Conservation (phyloP, 2,113 vertebrate species). For the Chelonoidis abingdonii region DNA sequence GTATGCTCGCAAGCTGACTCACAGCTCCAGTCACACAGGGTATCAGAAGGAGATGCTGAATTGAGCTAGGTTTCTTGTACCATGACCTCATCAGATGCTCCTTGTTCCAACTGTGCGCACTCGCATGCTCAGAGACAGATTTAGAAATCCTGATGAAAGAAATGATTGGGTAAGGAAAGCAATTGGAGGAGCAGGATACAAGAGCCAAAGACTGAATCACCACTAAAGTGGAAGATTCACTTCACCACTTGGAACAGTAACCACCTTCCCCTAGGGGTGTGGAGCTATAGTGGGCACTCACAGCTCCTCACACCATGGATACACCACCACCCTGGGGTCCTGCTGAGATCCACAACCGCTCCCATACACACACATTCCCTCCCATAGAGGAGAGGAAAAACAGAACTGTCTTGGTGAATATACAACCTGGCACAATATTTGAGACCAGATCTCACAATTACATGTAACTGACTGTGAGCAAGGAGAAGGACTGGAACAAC, state of each 20-base stretch:
- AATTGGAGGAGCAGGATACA: background rate
- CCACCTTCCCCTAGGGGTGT: background rate
- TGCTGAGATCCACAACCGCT: fast-evolving
- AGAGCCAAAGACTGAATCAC: background rate
- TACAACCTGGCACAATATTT: slow-evolving; percentile 22
- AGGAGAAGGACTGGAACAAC: background rate
- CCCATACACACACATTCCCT: background rate
- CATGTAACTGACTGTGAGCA: slow-evolving; percentile 8
- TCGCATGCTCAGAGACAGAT: background rate
- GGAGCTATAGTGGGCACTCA: background rate
- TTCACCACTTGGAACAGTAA: background rate
- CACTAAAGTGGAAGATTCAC: background rate
- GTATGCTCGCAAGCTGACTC: slow-evolving; percentile 46
- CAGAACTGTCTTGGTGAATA: background rate
- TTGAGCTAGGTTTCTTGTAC: too few relatives aligned
- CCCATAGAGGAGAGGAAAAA: background rate
- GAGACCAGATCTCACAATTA: slow-evolving; percentile 1
- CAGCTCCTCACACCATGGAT: background rate
- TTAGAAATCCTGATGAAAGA: slow-evolving; percentile 33
- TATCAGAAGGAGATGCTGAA: background rate
- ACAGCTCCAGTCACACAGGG: background rate
- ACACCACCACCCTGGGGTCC: fast-evolving
- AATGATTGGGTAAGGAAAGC: slow-evolving; percentile 21
- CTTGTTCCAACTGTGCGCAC: background rate
- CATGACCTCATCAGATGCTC: slow-evolving; percentile 59